A percentile compares a stretch with the other conserved stretches of the same genome.
Conservation (phyloP, 1,140 invertebrate genomes). For the Nylanderia fulva region DNA sequence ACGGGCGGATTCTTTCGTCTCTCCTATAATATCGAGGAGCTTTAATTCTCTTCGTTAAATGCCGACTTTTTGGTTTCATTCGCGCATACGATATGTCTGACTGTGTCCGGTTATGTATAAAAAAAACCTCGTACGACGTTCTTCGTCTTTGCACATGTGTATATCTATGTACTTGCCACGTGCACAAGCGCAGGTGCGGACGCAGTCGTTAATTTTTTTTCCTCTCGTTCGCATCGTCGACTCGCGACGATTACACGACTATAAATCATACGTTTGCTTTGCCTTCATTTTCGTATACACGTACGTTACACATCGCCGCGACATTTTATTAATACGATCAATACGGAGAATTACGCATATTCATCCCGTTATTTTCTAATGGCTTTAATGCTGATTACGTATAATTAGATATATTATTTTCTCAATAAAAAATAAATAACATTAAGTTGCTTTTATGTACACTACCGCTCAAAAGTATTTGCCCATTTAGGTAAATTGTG, state of each 20-base stretch:
- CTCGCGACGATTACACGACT: constrained; percentile 50
- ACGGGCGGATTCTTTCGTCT: not conserved
- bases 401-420: constrained; percentile 21
- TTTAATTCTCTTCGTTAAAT: constrained; percentile 35
- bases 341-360: not conserved
- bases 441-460: not conserved
- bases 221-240: constrained; percentile 11
- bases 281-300: constrained; percentile 26
- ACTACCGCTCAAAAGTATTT: too few species aligned
- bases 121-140: constrained; percentile 14
- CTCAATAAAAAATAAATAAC: not conserved
- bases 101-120: not conserved
- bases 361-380: constrained; percentile 23
- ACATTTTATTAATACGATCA: constrained; percentile 51
- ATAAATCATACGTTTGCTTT: constrained; percentile 54
- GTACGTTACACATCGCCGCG: not conserved
- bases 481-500: too few species aligned
- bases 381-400: constrained; percentile 13
- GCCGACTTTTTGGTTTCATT: not conserved
- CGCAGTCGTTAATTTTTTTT: constrained; percentile 52
- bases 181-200: constrained; percentile 52
- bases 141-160: constrained; percentile 5
- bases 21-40: not conserved
- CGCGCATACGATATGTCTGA: not conserved
- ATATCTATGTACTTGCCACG: constrained; percentile 38